Evolutionary conservation across 2,888 invertebrate genomes (phyloP).

Genomic region (Heliconius hortense): DNA sequence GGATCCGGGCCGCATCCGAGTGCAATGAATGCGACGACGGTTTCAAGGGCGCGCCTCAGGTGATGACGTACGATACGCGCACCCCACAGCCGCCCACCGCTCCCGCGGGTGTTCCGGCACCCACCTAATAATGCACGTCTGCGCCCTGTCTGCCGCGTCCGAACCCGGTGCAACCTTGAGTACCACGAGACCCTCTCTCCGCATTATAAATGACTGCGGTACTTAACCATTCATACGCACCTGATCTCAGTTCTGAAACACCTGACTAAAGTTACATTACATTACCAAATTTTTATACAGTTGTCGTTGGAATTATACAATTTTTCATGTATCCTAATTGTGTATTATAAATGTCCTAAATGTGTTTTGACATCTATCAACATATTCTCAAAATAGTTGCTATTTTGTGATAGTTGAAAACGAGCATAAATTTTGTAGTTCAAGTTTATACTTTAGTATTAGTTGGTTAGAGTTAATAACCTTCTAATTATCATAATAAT

Average conservation of each 20-base stretch:
- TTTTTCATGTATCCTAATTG: not conserved
- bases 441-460: constrained; percentile 38
- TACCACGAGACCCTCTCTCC: constrained; percentile 54
- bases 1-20: constrained; percentile 79
- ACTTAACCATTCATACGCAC: constrained; percentile 17
- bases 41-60: constrained; percentile 82
- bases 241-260: not conserved
- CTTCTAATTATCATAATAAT: constrained; percentile 81
- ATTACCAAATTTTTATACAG: not conserved
- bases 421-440: constrained; percentile 13
- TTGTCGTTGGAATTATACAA: not conserved
- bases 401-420: not conserved
- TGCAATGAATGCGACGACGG: constrained; percentile 81
- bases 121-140: constrained; percentile 83
- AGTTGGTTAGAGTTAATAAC: constrained; percentile 60
- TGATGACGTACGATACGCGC: constrained; percentile 76
- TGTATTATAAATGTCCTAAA: not conserved
- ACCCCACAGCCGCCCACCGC: constrained; percentile 65
- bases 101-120: constrained; percentile 78
- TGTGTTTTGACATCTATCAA: not conserved
- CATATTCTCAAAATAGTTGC: not conserved
- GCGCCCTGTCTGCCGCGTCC: constrained; percentile 79
- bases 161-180: constrained; percentile 79
- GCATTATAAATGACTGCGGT: constrained; percentile 27
- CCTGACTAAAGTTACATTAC: not conserved